Evolutionary conservation across 2,113 vertebrate species (phyloP).

Genomic region (Phainopepla nitens): DNA sequence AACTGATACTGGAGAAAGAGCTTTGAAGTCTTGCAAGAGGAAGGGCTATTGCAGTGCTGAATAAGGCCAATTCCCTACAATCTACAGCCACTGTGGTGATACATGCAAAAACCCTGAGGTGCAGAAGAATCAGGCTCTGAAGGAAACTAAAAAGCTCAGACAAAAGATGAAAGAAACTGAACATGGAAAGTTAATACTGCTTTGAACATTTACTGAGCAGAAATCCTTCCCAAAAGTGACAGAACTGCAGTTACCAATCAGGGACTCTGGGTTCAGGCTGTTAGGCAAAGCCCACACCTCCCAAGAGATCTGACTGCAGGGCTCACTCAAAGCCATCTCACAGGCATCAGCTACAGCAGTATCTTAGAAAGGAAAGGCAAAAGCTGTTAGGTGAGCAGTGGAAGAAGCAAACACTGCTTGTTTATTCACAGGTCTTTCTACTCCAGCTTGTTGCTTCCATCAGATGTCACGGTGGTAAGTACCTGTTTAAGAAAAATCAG

Average conservation of each 20-base stretch:
- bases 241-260: not conserved
- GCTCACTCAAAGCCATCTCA: not conserved
- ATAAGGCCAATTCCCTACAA: not conserved
- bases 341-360: not conserved
- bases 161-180: not conserved
- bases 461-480: not conserved
- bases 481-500: not conserved
- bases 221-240: not conserved
- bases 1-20: not conserved
- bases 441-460: not conserved
- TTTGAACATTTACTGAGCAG: not conserved
- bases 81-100: not conserved
- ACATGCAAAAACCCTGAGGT: not conserved
- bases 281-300: not conserved
- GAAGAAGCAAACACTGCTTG: not conserved
- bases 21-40: not conserved
- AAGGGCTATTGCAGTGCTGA: not conserved
- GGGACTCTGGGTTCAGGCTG: not conserved
- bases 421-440: not conserved
- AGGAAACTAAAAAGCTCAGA: not conserved
- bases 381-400: not conserved
- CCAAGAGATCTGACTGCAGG: not conserved
- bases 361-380: not conserved
- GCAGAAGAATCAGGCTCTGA: not conserved
- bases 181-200: not conserved